A percentile compares a stretch with the other conserved stretches of the same genome.
phyloP scores from a whole-genome alignment of 1,140 invertebrate species.

The Heliothis virescens region DNA sequence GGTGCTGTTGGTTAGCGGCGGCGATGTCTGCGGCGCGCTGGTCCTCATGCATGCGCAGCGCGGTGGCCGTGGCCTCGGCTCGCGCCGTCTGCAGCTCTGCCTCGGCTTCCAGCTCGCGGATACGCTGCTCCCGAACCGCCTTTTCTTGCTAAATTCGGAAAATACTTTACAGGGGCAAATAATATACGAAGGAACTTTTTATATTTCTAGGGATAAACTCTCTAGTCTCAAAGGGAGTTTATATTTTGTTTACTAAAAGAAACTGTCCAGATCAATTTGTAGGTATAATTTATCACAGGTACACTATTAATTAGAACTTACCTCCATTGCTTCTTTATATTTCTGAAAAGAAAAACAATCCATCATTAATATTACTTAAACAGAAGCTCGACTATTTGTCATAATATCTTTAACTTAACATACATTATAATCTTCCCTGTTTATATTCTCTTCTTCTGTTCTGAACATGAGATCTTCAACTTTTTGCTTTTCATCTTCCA shows the following conservation, averaged over 20 bases:
- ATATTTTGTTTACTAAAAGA: not conserved
- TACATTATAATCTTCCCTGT: conserved; percentile 85
- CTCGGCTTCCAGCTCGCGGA: conserved; percentile 83
- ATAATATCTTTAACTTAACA: conserved; percentile 53
- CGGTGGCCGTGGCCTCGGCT: conserved; percentile 84
- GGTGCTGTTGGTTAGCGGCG: conserved; percentile 75
- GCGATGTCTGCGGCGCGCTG: conserved; percentile 76
- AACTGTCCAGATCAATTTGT: not conserved
- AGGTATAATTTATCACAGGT: not conserved
- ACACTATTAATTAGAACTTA: conserved; percentile 72
- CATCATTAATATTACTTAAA: conserved; percentile 17
- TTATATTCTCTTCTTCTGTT: conserved; percentile 94
- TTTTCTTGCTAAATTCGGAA: conserved; percentile 69
- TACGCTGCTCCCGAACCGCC: conserved; percentile 70
- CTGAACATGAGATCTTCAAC: conserved; percentile 97
- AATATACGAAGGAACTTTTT: too few relatives aligned
- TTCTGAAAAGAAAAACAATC: conserved; percentile 78
- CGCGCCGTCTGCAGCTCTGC: conserved; percentile 78
- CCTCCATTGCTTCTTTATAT: conserved; percentile 89
- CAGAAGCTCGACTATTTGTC: not conserved
- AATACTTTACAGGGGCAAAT: not conserved
- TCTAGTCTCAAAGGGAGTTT: not conserved
- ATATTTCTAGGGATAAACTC: too few relatives aligned
- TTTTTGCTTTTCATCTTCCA: conserved; percentile 95
- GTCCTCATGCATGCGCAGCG: conserved; percentile 74